Evolutionary conservation across 2,797 vertebrate species (phyloP), one percentile per base, ranked within the genome.

Genomic region (Periophthalmus magnuspinnatus): DNA sequence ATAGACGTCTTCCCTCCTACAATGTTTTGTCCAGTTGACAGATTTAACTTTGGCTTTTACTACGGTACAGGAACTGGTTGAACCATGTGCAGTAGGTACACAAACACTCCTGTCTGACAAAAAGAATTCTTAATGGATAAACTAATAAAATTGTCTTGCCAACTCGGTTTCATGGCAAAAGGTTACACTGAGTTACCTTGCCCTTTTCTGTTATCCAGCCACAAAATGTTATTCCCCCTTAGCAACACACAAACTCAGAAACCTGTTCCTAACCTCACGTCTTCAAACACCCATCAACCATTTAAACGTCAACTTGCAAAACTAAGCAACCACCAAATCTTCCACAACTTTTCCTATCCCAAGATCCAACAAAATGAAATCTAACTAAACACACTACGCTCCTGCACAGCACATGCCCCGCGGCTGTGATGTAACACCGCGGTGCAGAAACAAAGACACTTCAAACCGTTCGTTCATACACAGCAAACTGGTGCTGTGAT

Each of bases 381-480:
- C 62, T 63, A 59, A 59, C 77, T 61, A 64, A 72, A 70, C 7
- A 1, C 14, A 55, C 63, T 45, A n/a, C 6, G n/a, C 33, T 22
- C 61, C 48, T 65, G 74, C 66, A 75, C 62, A 68, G 50, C 41
- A 45, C 74, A 80, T 69, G 71, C 79, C 81, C 76, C 0, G 59
- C 10, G 54, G 84, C 82, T 72, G 69, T 68, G 65, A 78, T 81
- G 62, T 67, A 75, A 57, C 11, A 52, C 62, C 38, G 16, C 11
- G 59, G 47, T 38, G 38, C 68, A 61, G 71, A 80, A 75, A 68
- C 33, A 22, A 68, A 72, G 72, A 66, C 65, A 76, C 77, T 82
- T 88, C 87, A 84, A 88, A 81, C 74, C 57, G n/a, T 48, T 22
- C 47, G 75, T 70, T 61, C 57, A 61, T 72, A 70, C 24, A 72